Conservation (phyloP, 2,797 vertebrate genomes). For the Sebastolobus altivelis region DNA sequence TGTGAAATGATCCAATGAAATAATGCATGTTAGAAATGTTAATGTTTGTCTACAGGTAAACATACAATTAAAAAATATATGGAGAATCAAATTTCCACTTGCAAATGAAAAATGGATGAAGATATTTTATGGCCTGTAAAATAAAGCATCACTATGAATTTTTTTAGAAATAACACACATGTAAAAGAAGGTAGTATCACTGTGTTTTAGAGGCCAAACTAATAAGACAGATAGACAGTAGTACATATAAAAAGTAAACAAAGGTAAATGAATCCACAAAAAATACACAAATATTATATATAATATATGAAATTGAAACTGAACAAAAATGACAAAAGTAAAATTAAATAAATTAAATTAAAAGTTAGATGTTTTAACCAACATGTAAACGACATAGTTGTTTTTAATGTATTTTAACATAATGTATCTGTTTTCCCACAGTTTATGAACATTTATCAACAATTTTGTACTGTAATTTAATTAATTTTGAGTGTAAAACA, state of each 20-base stretch:
- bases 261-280: neutral
- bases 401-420: no score
- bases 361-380: no score
- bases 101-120: neutral
- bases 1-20: neutral
- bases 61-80: neutral
- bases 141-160: neutral
- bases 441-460: no score
- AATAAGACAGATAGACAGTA: neutral
- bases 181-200: neutral
- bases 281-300: neutral
- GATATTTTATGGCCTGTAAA: neutral
- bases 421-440: no score
- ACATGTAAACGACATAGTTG: fast-evolving
- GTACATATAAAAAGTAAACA: neutral
- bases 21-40: neutral
- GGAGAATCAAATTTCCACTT: neutral
- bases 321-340: neutral
- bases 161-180: neutral
- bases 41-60: neutral
- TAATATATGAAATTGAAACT: neutral
- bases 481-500: no score
- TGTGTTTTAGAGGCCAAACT: neutral
- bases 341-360: neutral
- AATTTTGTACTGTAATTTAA: no score